Conservation (phyloP, 2,113 vertebrate genomes). For the Centropus unirufus region DNA sequence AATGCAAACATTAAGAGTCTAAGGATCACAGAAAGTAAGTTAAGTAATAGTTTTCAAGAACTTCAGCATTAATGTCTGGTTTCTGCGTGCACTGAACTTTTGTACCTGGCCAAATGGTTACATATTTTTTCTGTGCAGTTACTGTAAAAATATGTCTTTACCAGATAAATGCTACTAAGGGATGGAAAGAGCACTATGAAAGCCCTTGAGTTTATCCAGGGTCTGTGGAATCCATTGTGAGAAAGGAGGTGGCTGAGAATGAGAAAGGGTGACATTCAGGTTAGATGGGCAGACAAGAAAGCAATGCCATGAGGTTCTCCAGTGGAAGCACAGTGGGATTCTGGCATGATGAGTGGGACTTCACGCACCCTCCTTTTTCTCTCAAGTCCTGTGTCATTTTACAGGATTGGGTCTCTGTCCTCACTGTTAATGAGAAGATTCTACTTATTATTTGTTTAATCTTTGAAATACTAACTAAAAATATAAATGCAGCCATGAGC, state of each 20-base stretch:
- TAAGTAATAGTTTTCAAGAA: constrained; percentile 30
- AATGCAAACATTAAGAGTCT: neutral
- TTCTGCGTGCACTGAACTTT: neutral
- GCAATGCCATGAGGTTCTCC: neutral
- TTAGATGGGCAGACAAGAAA: neutral
- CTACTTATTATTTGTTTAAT: neutral
- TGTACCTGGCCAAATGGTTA: neutral
- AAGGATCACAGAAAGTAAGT: constrained; percentile 24
- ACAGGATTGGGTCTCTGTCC: neutral
- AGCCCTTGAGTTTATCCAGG: neutral
- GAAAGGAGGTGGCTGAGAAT: neutral
- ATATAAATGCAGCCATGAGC: neutral
- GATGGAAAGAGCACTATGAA: neutral
- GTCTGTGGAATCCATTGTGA: neutral
- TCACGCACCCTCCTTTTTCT: neutral
- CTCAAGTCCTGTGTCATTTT: neutral
- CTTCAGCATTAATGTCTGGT: neutral
- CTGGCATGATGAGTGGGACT: neutral
- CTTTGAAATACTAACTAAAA: neutral
- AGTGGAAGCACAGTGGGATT: neutral
- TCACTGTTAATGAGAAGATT: neutral
- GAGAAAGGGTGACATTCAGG: neutral
- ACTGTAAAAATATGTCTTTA: neutral
- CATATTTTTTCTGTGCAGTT: neutral
- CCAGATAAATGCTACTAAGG: neutral